These are phyloP conservation scores for Drosophila ambigua DNA, from an alignment of 1,140 invertebrate genomes.

Conservation along the genomic window DNA sequence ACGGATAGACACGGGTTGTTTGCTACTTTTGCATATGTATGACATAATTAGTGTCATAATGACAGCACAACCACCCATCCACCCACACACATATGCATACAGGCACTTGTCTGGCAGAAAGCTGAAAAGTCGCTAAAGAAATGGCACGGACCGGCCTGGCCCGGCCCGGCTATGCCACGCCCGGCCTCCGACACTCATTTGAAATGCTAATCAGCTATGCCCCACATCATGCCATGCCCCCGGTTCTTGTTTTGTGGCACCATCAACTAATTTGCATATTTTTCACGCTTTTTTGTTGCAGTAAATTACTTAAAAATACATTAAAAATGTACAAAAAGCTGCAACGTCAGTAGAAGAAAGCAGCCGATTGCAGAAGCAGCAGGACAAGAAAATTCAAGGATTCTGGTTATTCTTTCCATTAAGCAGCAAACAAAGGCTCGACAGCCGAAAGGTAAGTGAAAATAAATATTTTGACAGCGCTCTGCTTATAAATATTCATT, in stretches of 20 bases:
- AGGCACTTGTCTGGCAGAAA: constrained; percentile 42
- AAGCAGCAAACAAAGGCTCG: constrained; percentile 9
- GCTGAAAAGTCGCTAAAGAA: constrained; percentile 67
- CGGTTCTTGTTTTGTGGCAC: not conserved
- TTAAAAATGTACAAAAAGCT: constrained; percentile 69
- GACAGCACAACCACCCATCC: constrained; percentile 38
- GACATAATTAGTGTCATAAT: constrained; percentile 81
- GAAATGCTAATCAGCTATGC: constrained; percentile 69
- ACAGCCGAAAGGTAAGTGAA: constrained; percentile 55
- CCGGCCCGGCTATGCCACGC: constrained; percentile 29
- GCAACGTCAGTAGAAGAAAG: constrained; percentile 36
- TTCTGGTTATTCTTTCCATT: not conserved
- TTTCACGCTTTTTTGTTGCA: constrained; percentile 67
- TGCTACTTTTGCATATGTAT: constrained; percentile 80
- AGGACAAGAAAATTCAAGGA: constrained; percentile 14
- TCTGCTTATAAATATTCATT: constrained; percentile 56
- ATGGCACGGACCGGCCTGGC: constrained; percentile 16
- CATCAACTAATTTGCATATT: constrained; percentile 65
- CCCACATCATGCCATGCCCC: not conserved
- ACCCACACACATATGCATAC: constrained; percentile 3
- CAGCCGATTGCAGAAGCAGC: constrained; percentile 11
- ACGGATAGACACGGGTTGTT: constrained; percentile 51
- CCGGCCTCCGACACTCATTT: constrained; percentile 49
- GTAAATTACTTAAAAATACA: constrained; percentile 77
- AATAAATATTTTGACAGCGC: constrained; percentile 54